Conservation (phyloP, 2,797 vertebrate genomes). For the Dermochelys coriacea region DNA sequence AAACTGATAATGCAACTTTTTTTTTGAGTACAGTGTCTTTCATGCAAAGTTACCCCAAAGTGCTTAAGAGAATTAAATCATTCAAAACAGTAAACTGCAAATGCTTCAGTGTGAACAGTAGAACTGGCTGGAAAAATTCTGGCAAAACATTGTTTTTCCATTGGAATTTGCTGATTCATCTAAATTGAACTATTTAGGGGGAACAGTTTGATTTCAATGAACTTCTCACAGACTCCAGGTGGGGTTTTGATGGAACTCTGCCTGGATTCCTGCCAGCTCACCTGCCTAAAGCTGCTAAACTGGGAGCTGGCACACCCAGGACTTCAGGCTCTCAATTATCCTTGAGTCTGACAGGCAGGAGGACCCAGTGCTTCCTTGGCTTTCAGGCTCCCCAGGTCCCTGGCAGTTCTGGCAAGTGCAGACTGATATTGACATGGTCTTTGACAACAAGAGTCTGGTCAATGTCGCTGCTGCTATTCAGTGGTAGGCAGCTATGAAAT, state of each 20-base stretch:
- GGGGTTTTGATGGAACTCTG: background rate
- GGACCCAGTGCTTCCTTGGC: background rate
- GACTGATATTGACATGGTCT: background rate
- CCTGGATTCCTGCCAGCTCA: background rate
- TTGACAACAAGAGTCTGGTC: background rate
- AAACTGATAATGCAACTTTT: background rate
- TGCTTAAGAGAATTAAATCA: background rate
- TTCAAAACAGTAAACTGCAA: background rate
- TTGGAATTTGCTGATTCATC: background rate
- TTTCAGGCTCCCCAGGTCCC: background rate
- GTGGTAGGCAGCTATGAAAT: background rate
- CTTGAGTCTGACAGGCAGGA: background rate
- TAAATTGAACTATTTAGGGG: background rate
- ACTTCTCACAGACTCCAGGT: background rate
- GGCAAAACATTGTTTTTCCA: background rate
- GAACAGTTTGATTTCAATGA: background rate
- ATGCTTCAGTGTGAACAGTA: background rate
- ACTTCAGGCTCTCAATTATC: background rate
- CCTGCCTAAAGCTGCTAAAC: background rate
- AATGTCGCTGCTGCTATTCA: background rate
- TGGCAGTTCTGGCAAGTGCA: background rate
- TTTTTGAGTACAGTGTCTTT: background rate
- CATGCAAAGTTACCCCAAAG: background rate
- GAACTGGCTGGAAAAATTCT: background rate
- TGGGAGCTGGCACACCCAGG: background rate